Percentiles rank a stretch among this genome's conserved stretches.
Conservation (phyloP, 2,113 vertebrate species). For the Silurus glanis region DNA sequence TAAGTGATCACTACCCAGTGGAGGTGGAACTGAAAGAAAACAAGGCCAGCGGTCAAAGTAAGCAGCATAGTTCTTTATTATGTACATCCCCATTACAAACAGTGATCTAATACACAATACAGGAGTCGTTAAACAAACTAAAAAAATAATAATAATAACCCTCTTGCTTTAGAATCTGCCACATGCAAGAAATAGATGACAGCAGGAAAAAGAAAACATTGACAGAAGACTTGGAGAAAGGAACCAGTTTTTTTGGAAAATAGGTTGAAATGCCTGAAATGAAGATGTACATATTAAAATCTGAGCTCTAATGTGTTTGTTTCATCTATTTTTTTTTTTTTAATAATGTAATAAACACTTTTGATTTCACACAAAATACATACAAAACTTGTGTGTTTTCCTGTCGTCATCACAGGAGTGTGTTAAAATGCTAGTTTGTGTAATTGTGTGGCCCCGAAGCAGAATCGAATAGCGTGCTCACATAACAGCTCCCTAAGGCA, state of each 20-base stretch:
- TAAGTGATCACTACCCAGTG: slow-evolving; percentile 77
- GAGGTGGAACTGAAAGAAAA: slow-evolving; percentile 65
- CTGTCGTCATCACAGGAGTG: slow-evolving; percentile 51
- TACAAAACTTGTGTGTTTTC: slow-evolving; percentile 33
- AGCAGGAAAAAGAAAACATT: neutral
- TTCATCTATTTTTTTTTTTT: neutral
- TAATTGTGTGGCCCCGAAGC: slow-evolving; percentile 26
- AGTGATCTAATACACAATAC: neutral
- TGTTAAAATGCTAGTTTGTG: neutral
- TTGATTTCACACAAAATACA: neutral
- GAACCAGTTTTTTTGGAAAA: slow-evolving; percentile 59
- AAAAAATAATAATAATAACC: neutral
- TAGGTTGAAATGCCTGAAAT: slow-evolving; percentile 50
- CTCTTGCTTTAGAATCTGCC: slow-evolving; percentile 14
- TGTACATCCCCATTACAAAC: neutral
- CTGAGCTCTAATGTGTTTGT: no score
- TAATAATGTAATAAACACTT: neutral
- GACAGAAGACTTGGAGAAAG: slow-evolving; percentile 48
- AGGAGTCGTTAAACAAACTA: neutral
- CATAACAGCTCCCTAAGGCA: neutral
- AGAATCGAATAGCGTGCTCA: neutral
- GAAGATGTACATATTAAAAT: slow-evolving; percentile 36
- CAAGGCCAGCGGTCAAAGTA: slow-evolving; percentile 26
- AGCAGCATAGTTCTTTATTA: slow-evolving; percentile 33
- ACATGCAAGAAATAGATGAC: neutral